Evolutionary conservation across 2,113 vertebrate species (phyloP).

Genomic region (Murina feae): DNA sequence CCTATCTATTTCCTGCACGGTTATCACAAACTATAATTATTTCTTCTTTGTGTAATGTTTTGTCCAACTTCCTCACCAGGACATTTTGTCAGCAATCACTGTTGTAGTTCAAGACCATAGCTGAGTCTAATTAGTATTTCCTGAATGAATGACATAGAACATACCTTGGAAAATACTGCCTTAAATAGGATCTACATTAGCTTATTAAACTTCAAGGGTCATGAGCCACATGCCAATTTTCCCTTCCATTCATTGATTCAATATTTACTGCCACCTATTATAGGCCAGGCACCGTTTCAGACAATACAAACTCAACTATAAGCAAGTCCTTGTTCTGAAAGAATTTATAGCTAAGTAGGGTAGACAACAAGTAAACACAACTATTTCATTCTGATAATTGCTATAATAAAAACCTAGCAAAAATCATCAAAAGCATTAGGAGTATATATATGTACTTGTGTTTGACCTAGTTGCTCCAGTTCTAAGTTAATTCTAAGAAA

Average conservation of each 20-base stretch:
- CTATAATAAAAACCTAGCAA: not conserved
- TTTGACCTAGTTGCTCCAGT: not conserved
- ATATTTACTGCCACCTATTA: not conserved
- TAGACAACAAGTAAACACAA: not conserved
- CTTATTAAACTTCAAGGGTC: not conserved
- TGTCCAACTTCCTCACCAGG: not conserved
- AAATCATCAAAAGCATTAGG: conserved; percentile 14
- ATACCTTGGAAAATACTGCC: not conserved
- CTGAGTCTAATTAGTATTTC: not conserved
- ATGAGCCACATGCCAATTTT: not conserved
- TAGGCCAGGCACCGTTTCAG: not conserved
- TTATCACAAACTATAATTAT: not conserved
- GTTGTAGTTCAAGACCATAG: not conserved
- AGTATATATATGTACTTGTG: not conserved
- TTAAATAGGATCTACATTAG: not conserved
- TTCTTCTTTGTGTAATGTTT: not conserved
- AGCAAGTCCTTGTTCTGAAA: not conserved
- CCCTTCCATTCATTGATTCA: not conserved
- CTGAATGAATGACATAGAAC: not conserved
- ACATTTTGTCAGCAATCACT: not conserved
- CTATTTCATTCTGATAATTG: not conserved
- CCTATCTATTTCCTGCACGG: not conserved
- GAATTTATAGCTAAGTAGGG: not conserved
- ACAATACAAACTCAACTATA: not conserved
- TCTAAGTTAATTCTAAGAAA: conserved; percentile 25